A percentile compares a stretch with the other conserved stretches of the same genome.
These are phyloP conservation scores for Prunella strophiata DNA, from an alignment of 2,797 vertebrate species.

Conservation along the genomic window DNA sequence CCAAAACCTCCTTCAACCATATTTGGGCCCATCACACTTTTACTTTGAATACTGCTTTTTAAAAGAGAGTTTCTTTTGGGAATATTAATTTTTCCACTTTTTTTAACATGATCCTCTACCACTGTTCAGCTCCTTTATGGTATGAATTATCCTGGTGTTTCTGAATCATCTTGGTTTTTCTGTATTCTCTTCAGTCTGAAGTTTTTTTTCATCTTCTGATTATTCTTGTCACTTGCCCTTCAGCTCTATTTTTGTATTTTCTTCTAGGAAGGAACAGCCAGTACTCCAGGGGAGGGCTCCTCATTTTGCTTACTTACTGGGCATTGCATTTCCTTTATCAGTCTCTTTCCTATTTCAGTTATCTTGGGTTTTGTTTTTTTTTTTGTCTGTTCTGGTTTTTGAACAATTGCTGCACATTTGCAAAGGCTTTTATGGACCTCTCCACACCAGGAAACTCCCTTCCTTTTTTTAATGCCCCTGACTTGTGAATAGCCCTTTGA, in stretches of 20 bases:
- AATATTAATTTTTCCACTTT: neutral
- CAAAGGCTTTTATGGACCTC: neutral
- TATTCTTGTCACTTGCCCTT: neutral
- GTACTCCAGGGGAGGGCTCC: neutral
- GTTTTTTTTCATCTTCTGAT: neutral
- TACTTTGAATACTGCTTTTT: neutral
- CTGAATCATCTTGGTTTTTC: no score
- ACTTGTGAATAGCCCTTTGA: neutral
- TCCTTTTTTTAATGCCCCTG: neutral
- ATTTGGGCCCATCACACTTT: neutral
- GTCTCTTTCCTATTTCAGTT: neutral
- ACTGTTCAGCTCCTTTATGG: neutral
- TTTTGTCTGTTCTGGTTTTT: neutral
- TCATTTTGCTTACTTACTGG: neutral
- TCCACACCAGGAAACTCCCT: neutral
- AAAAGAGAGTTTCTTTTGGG: neutral
- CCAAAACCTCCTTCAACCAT: neutral
- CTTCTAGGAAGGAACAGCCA: neutral
- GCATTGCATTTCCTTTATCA: constrained; percentile 6
- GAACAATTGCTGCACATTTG: neutral
- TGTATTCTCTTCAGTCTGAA: neutral
- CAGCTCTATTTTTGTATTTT: neutral
- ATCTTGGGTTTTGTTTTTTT: no score
- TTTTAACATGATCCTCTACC: neutral
- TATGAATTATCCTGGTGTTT: neutral